Evolutionary conservation across 2,113 vertebrate species (phyloP), one percentile per base, ranked within the genome.

Genomic region (Mirounga angustirostris): DNA sequence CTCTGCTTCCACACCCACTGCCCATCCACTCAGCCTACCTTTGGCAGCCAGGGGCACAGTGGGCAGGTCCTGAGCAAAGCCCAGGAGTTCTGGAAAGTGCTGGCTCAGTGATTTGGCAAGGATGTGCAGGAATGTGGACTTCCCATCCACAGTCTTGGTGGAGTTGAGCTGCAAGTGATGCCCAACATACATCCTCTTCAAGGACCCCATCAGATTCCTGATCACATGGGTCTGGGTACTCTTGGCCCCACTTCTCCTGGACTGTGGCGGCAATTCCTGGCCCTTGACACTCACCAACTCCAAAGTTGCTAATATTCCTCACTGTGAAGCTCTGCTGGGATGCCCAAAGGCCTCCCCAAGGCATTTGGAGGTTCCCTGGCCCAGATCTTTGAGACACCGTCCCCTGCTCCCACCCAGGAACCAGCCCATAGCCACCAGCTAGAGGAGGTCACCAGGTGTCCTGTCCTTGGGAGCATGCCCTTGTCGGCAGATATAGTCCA

Each of bases 61-160:
- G 15, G 99, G 99, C 4, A 99, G 99, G 93, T 99, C 99, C 99
- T 99, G 99, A 99, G 99, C 99, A 98, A 99, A 99, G 98, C 99
- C 99, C 96, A 99, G 99, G 97, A 99, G 99, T 98, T 99, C 99
- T 0, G 99, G 99, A 98, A 99, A 99, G 97, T 99, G 99, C 99
- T 99, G 99, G 99, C 99, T 99, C 96, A 99, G 99, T 8, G 99
- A 99, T 99, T 99, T 99, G 99, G 99, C 99, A 98, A 99, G 99
- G 97, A 99, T 99, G 98, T 99, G 99, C 88, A 99, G 99, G 97
- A 99, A 99, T 74, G 99, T 99, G 94, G 99, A 99, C 97, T 99
- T 99, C 89, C 99, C 99, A 50, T 99, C 99, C 0, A 99, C 99
- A 0, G 99, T 99, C 99, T 99, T 99, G 95, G 99, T 99, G 0